A percentile compares a stretch with the other conserved stretches of the same genome.
Conservation (phyloP, 2,888 invertebrate species). For the Pachycephus smyrnensis region DNA sequence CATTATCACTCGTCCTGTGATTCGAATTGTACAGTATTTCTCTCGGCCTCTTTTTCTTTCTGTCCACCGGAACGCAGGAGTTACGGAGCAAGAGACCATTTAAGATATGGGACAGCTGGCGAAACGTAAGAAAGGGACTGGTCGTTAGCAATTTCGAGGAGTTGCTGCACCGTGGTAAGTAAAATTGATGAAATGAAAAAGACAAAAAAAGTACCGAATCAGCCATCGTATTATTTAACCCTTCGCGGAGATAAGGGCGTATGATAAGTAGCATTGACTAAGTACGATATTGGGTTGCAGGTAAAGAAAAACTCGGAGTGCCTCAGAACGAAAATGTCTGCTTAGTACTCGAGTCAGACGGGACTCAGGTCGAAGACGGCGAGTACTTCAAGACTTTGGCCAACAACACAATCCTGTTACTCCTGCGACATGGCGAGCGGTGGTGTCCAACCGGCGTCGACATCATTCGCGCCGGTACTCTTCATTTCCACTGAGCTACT, state of each 20-base stretch:
- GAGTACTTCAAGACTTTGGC: constrained; percentile 95
- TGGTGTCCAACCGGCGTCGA: constrained; percentile 96
- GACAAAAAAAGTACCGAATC: not conserved
- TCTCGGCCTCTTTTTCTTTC: constrained; percentile 22
- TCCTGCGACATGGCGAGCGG: constrained; percentile 90
- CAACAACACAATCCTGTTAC: constrained; percentile 89
- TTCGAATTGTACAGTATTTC: constrained; percentile 9
- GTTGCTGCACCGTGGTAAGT: constrained; percentile 82
- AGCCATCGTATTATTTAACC: not conserved
- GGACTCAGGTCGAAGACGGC: constrained; percentile 96
- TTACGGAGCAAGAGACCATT: constrained; percentile 96
- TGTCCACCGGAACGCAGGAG: constrained; percentile 73
- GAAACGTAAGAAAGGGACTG: constrained; percentile 92
- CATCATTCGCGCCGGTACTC: constrained; percentile 92
- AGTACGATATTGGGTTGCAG: constrained; percentile 64
- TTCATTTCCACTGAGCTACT: not conserved
- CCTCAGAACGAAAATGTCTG: constrained; percentile 88
- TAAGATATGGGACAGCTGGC: constrained; percentile 96
- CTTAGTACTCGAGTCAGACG: constrained; percentile 94
- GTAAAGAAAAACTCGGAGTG: constrained; percentile 91
- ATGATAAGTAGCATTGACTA: no score
- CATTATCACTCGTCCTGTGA: constrained; percentile 1
- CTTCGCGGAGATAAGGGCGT: no score
- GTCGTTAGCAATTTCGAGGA: constrained; percentile 93
- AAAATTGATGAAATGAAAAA: not conserved